Evolutionary conservation across 2,113 vertebrate genomes (phyloP).

Genomic region (Phalacrocorax carbo): DNA sequence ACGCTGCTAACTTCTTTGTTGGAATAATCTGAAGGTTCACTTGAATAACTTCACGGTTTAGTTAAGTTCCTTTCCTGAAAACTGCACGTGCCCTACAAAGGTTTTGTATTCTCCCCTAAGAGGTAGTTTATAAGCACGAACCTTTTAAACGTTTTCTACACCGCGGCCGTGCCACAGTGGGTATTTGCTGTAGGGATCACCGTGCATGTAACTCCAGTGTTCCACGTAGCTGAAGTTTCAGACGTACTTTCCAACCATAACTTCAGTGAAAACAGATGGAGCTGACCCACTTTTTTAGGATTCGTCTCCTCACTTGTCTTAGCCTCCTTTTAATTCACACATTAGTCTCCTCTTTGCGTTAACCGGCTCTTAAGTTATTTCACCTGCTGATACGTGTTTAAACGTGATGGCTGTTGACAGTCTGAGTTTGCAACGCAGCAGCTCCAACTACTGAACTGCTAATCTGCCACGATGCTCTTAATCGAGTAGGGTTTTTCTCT

Average conservation of each 20-base stretch:
- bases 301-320: background rate
- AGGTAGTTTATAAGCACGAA: accelerated
- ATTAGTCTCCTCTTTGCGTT: background rate
- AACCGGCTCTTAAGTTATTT: background rate
- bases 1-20: background rate
- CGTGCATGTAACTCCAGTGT: accelerated
- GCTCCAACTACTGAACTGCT: background rate
- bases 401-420: background rate
- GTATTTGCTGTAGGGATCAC: background rate
- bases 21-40: background rate
- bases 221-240: background rate
- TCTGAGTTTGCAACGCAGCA: background rate
- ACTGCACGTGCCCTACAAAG: accelerated
- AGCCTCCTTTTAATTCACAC: background rate
- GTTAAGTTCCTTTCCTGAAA: background rate
- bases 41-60: background rate
- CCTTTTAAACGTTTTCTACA: accelerated
- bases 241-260: background rate
- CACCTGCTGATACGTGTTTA: background rate
- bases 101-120: too few relatives aligned
- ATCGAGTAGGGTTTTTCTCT: background rate
- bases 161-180: background rate
- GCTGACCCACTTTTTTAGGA: background rate
- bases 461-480: background rate
- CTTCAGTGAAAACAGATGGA: background rate